Percentiles rank a stretch among this genome's conserved stretches.
phyloP scores from a whole-genome alignment of 1,140 invertebrate genomes.

The Brachystomella parvula region DNA sequence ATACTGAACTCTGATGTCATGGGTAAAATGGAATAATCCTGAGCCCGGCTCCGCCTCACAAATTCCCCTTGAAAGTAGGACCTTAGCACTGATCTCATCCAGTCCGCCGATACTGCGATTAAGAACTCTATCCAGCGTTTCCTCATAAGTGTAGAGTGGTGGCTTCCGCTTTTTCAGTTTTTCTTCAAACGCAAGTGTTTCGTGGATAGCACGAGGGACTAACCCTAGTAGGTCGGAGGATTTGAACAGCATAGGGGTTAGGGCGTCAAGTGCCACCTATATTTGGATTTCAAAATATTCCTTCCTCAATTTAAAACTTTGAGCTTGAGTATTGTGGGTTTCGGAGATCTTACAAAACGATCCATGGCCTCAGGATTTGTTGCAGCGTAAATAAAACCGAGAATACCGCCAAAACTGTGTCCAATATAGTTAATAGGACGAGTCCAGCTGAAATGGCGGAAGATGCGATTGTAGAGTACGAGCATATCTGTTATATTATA shows the following conservation, averaged over 20 bases:
- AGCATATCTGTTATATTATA: slow-evolving; percentile 25
- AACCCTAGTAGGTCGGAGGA: slow-evolving; percentile 16
- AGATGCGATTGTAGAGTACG: slow-evolving; percentile 21
- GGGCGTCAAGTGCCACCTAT: slow-evolving; percentile 31
- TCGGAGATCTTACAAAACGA: slow-evolving; percentile 21
- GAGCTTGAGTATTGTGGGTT: background rate
- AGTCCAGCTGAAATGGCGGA: slow-evolving; percentile 25
- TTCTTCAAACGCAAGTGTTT: slow-evolving; percentile 21
- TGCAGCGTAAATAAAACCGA: slow-evolving; percentile 29
- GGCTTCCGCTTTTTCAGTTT: slow-evolving; percentile 12
- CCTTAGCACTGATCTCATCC: slow-evolving; percentile 25
- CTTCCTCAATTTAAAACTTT: background rate
- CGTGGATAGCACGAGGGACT: slow-evolving; percentile 21
- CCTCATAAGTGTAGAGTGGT: slow-evolving; percentile 28
- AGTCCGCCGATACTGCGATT: slow-evolving; percentile 23
- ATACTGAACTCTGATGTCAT: slow-evolving; percentile 35
- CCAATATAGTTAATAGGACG: slow-evolving; percentile 23
- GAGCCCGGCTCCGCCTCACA: slow-evolving; percentile 20
- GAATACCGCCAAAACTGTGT: slow-evolving; percentile 28
- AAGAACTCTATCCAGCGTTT: slow-evolving; percentile 25
- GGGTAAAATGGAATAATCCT: slow-evolving; percentile 27
- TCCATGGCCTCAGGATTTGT: slow-evolving; percentile 27
- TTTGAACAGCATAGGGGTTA: slow-evolving; percentile 26
- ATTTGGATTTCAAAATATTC: background rate
- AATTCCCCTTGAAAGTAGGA: slow-evolving; percentile 29